Percentiles rank a stretch among this genome's conserved stretches.
phyloP scores from a whole-genome alignment of 2,888 invertebrate genomes.

The Oxytorus armatus region DNA sequence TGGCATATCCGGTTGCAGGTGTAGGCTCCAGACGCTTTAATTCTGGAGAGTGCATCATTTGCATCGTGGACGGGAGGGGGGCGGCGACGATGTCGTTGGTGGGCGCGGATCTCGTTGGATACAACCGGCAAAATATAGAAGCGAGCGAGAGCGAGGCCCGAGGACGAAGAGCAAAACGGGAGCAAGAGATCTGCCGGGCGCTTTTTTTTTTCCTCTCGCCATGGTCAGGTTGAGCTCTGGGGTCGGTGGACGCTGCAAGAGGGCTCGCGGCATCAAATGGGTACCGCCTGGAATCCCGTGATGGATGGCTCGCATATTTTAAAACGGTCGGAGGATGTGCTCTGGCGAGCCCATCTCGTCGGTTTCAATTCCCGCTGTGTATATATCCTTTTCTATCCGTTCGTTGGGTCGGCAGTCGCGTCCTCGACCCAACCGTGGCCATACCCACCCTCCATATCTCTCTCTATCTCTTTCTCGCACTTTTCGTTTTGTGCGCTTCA shows the following conservation, averaged over 20 bases:
- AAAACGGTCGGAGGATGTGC: conserved; percentile 65
- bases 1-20: conserved; percentile 64
- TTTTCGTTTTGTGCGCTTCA: neutral
- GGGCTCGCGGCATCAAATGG: conserved; percentile 69
- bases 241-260: conserved; percentile 50
- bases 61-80: conserved; percentile 73
- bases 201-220: conserved; percentile 28
- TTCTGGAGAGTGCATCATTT: conserved; percentile 83
- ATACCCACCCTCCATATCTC: neutral
- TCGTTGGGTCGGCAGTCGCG: conserved; percentile 38
- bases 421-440: conserved; percentile 20
- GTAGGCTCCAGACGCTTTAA: conserved; percentile 78
- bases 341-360: conserved; percentile 56
- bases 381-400: conserved; percentile 45
- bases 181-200: conserved; percentile 25
- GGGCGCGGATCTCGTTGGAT: conserved; percentile 49
- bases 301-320: conserved; percentile 72
- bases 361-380: conserved; percentile 64
- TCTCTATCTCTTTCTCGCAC: too few relatives aligned
- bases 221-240: conserved; percentile 40
- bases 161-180: conserved; percentile 24
- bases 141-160: conserved; percentile 25
- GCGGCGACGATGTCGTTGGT: conserved; percentile 71
- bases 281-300: conserved; percentile 69
- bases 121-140: conserved; percentile 43